These are phyloP conservation scores for Papilio aristodemus DNA, from an alignment of 1,140 invertebrate species.

Conservation along the genomic window DNA sequence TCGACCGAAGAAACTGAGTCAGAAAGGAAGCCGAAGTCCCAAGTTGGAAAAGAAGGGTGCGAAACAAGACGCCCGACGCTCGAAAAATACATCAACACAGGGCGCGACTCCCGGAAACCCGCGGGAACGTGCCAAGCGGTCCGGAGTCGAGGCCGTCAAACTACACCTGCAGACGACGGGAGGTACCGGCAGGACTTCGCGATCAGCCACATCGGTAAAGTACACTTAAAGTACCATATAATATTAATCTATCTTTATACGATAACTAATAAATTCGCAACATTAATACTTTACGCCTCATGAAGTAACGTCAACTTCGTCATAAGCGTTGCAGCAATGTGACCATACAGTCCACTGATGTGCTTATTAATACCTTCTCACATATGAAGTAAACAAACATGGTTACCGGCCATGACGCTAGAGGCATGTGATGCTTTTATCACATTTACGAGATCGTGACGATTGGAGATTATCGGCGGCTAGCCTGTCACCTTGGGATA, in stretches of 20 bases:
- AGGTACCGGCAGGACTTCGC: conserved; percentile 63
- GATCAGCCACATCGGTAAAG: conserved; percentile 70
- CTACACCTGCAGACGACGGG: conserved; percentile 65
- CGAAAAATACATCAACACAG: conserved; percentile 41
- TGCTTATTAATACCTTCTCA: conserved; percentile 41
- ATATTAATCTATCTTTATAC: conserved; percentile 20
- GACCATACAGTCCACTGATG: conserved; percentile 24
- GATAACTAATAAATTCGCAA: conserved; percentile 20
- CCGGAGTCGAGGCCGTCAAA: conserved; percentile 71
- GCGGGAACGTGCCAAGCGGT: conserved; percentile 54
- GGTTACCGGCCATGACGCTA: conserved; percentile 47
- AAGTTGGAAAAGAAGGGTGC: conserved; percentile 51
- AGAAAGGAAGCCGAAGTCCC: conserved; percentile 42
- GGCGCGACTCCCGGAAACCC: conserved; percentile 29
- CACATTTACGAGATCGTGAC: conserved; percentile 62
- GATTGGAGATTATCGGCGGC: conserved; percentile 59
- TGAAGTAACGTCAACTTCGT: not conserved
- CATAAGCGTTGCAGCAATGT: conserved; percentile 10
- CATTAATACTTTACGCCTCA: not conserved
- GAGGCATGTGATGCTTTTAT: conserved; percentile 67
- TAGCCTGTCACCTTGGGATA: conserved; percentile 52
- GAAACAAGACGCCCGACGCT: conserved; percentile 46
- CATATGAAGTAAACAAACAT: conserved; percentile 40
- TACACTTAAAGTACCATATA: not conserved
- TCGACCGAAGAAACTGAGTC: conserved; percentile 35